A percentile compares a stretch with the other conserved stretches of the same genome.
These are phyloP conservation scores for Cyrtorhinus lividipennis DNA, from an alignment of 1,140 invertebrate species.

Conservation along the genomic window DNA sequence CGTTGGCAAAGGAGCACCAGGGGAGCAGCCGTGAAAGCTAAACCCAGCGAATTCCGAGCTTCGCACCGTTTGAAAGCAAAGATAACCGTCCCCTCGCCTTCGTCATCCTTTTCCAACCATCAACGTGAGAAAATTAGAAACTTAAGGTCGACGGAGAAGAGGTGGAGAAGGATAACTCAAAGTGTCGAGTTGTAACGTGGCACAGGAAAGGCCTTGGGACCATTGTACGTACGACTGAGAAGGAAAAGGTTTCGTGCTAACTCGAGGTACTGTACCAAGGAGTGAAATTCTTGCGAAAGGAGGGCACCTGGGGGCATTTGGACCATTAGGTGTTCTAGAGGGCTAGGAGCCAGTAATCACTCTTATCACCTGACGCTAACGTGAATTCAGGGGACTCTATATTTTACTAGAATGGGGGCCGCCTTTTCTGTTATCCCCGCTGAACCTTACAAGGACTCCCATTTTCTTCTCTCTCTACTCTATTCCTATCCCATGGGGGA, in stretches of 20 bases:
- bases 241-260: not conserved
- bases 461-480: too few species aligned
- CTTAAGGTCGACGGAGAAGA: not conserved
- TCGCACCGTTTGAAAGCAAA: not conserved
- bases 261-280: not conserved
- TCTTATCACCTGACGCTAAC: constrained; percentile 8
- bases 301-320: not conserved
- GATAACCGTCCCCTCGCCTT: not conserved
- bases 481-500: too few species aligned
- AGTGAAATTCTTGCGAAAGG: not conserved
- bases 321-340: not conserved
- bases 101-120: not conserved
- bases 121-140: constrained; percentile 4
- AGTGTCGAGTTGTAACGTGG: not conserved
- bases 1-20: not conserved
- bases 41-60: not conserved
- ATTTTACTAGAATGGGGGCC: not conserved
- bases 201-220: not conserved
- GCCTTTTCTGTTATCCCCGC: not conserved
- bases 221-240: too few species aligned
- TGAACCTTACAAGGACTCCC: too few species aligned
- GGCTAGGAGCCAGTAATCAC: not conserved
- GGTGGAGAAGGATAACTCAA: not conserved
- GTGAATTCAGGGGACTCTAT: constrained; percentile 4
- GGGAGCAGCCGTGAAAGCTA: not conserved